Percentiles rank a stretch among this genome's conserved stretches.
phyloP scores from a whole-genome alignment of 2,113 vertebrate genomes.

The Tursiops truncatus region DNA sequence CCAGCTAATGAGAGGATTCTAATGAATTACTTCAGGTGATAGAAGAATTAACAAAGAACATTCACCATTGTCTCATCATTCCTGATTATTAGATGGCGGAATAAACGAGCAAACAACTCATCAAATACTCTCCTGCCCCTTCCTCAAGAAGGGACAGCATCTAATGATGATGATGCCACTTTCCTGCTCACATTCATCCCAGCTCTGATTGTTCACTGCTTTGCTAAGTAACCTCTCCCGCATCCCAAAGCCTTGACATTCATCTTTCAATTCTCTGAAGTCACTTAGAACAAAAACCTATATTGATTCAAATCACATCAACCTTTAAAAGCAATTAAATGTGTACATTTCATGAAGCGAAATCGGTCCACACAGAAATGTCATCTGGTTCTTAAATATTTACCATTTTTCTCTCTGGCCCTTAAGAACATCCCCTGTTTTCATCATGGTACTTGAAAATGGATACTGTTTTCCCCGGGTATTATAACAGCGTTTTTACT shows the following conservation, averaged over 20 bases:
- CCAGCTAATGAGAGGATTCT: not conserved
- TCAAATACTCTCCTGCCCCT: not conserved
- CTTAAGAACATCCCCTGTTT: not conserved
- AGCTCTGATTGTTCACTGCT: not conserved
- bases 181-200: not conserved
- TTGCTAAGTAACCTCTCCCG: not conserved
- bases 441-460: not conserved
- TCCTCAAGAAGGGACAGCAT: not conserved
- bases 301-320: not conserved
- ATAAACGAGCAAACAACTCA: not conserved
- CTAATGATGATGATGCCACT: accelerated
- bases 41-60: not conserved
- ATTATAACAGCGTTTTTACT: not conserved
- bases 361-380: constrained; percentile 6
- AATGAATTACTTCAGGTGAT: not conserved
- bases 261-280: not conserved
- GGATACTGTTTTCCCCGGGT: constrained; percentile 1
- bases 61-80: no score
- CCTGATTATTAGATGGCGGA: not conserved
- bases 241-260: not conserved
- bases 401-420: not conserved
- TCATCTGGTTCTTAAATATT: constrained; percentile 37
- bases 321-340: constrained; percentile 22
- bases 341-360: not conserved
- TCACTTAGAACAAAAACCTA: not conserved